phyloP scores from a whole-genome alignment of 92 coral and sea anemone genomes.

The Scolanthus callimorphus region DNA sequence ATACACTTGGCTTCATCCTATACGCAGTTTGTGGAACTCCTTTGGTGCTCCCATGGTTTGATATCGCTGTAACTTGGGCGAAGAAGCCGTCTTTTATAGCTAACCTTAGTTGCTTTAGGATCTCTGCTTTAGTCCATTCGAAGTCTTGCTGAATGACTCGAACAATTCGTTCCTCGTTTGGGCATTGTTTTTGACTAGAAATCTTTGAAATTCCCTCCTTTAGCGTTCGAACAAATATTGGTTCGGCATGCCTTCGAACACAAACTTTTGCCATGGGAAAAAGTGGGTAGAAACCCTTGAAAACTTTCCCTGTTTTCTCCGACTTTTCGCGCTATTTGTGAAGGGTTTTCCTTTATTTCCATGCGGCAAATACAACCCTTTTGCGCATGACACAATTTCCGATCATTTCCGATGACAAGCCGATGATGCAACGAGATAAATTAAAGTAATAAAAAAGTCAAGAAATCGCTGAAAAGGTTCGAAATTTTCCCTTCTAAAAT shows the following conservation, averaged over 20 bases:
- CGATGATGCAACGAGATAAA: slow-evolving; percentile 20
- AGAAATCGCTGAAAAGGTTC: no score
- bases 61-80: slow-evolving; percentile 67
- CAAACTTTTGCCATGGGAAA: slow-evolving; percentile 75
- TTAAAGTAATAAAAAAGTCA: neutral
- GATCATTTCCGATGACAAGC: slow-evolving; percentile 12
- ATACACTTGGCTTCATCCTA: slow-evolving; percentile 49
- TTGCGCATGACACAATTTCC: slow-evolving; percentile 14
- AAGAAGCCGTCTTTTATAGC: slow-evolving; percentile 94
- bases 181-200: slow-evolving; percentile 93
- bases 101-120: slow-evolving; percentile 72
- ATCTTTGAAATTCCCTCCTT: slow-evolving; percentile 75
- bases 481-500: no score
- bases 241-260: slow-evolving; percentile 75
- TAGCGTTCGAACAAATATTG: slow-evolving; percentile 73
- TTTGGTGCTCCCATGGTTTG: slow-evolving; percentile 89
- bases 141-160: slow-evolving; percentile 84
- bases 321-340: slow-evolving; percentile 2
- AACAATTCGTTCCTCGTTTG: slow-evolving; percentile 93
- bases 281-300: slow-evolving; percentile 12
- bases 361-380: slow-evolving; percentile 35
- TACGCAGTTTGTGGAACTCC: slow-evolving; percentile 93
- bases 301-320: slow-evolving; percentile 8
- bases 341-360: slow-evolving; percentile 20
- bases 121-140: slow-evolving; percentile 80